phyloP scores from a whole-genome alignment of 2,797 vertebrate species.

The Phaenicophaeus curvirostris region DNA sequence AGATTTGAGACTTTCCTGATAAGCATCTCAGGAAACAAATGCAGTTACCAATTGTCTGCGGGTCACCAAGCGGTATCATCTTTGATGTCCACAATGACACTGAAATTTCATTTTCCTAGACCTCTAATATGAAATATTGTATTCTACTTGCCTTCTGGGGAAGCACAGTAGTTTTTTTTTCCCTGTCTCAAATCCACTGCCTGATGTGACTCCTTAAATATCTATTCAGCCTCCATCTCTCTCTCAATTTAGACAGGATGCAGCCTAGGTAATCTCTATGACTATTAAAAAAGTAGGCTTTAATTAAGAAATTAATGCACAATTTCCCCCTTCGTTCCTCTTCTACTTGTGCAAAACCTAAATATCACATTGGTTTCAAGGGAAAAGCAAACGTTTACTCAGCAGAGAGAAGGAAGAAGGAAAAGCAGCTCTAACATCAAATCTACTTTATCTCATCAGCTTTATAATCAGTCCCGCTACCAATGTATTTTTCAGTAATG shows the following conservation, averaged over 20 bases:
- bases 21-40: background rate
- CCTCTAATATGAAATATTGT: constrained; percentile 8
- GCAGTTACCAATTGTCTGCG: background rate
- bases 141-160: constrained; percentile 15
- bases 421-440: background rate
- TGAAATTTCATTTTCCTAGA: constrained; percentile 19
- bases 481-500: background rate
- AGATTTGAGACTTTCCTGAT: background rate
- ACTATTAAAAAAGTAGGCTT: background rate
- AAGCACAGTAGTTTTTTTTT: background rate
- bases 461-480: background rate
- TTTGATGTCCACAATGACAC: background rate
- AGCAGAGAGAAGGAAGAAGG: background rate
- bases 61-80: background rate
- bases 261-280: background rate
- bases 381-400: background rate
- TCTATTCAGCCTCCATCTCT: background rate
- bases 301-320: background rate
- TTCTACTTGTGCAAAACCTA: background rate
- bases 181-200: background rate
- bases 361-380: constrained; percentile 13
- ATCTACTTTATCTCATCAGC: background rate
- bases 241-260: background rate
- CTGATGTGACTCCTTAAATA: constrained; percentile 8
- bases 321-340: background rate